These are phyloP conservation scores for Mugil cephalus DNA, from an alignment of 2,113 vertebrate species.

Conservation along the genomic window DNA sequence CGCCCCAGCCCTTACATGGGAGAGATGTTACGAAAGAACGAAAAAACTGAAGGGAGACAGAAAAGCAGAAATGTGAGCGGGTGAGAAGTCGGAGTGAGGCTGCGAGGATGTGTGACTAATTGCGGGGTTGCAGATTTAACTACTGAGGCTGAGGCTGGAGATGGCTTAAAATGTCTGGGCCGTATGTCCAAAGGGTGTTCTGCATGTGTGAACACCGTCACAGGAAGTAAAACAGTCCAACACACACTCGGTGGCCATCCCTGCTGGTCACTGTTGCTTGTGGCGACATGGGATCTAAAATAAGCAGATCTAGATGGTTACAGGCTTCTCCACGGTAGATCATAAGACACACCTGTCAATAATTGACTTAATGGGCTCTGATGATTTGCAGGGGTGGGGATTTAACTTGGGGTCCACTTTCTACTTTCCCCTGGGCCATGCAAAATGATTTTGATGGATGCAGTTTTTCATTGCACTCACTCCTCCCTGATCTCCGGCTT, in stretches of 20 bases:
- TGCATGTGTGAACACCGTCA: slow-evolving; percentile 60
- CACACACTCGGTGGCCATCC: slow-evolving; percentile 54
- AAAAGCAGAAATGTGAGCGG: slow-evolving; percentile 1
- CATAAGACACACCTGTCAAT: slow-evolving; percentile 69
- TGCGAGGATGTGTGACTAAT: slow-evolving; percentile 16
- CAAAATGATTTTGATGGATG: slow-evolving; percentile 70
- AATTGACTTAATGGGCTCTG: slow-evolving; percentile 79
- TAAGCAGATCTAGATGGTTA: slow-evolving; percentile 65
- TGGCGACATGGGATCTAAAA: slow-evolving; percentile 75
- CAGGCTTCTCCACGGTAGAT: slow-evolving; percentile 43
- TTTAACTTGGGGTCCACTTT: slow-evolving; percentile 43
- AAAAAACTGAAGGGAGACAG: not conserved
- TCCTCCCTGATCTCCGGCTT: slow-evolving; percentile 57
- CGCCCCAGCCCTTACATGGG: slow-evolving; percentile 17
- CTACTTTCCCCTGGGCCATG: slow-evolving; percentile 44
- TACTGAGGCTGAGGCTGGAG: slow-evolving; percentile 18
- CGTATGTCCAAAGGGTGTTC: slow-evolving; percentile 63
- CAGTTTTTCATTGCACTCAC: slow-evolving; percentile 48
- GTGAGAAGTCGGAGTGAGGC: slow-evolving; percentile 27
- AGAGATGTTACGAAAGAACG: slow-evolving; percentile 33
- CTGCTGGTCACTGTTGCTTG: slow-evolving; percentile 70
- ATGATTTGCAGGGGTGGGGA: slow-evolving; percentile 34
- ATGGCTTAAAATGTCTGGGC: slow-evolving; percentile 43
- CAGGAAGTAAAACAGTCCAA: slow-evolving; percentile 42
- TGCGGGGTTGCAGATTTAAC: slow-evolving; percentile 22